Base-by-base conservation (phyloP, 2,888 invertebrate genomes). In the Melitaea athalia region DNA sequence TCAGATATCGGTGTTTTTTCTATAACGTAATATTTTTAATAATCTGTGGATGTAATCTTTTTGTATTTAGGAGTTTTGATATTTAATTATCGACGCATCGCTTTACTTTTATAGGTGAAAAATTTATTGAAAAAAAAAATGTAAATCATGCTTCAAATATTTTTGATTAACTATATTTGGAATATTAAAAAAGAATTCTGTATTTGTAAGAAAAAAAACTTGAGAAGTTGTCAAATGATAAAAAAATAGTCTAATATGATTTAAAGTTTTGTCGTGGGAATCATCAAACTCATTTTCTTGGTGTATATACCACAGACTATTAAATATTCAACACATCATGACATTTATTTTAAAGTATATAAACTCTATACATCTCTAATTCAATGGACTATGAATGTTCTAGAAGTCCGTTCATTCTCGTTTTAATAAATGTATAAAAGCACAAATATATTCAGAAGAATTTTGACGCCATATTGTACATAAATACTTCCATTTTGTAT, bases 401-500 rank as follows among this genome's bases (percentile, higher is more conserved):
- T 3, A 52, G 38, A 17, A 33, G 45, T 31, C 47, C 11, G 14
- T 49, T 49, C n/a, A 14, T 49, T 15, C 15, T n/a, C n/a, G 14
- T 49, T 12, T 24, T 14, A 52, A 17, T 52, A 11, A 52, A n/a
- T 60, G 49, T 38, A 67, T 65, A 68, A 53, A 63, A 68, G 72
- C 77, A 78, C 79, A 79, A 79, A 74, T 71, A 64, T 69, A 76
- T 75, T 73, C 65, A 57, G 68, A 71, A n/a, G 72, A 59, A 68
- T 72, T 72, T 73, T 59, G 71, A 75, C 74, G 78, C 75, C 75
- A 76, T 73, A 71, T 77, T 80, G 77, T 80, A 82, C 75, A 81
- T 80, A 75, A 73, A 12, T 74, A 80, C 79, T 80, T 81, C 80
- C 79, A 80, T 79, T 77, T 76, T 79, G 70, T 79, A 77, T 75